phyloP scores from a whole-genome alignment of 2,113 vertebrate genomes.

The Phoenicopterus ruber region DNA sequence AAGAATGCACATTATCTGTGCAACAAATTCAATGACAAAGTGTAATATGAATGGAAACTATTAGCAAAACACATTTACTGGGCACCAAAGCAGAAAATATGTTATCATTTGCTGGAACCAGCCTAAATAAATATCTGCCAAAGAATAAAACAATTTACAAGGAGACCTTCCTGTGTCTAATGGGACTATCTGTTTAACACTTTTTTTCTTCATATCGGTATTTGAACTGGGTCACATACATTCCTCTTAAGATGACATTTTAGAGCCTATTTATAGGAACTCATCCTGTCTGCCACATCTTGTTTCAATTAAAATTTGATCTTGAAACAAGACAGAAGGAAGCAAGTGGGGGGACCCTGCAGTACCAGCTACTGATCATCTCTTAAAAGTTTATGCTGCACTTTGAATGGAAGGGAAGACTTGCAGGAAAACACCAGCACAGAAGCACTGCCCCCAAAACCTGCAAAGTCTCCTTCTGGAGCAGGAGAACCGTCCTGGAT shows the following conservation, averaged over 20 bases:
- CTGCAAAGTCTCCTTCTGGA: background rate
- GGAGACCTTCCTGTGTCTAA: background rate
- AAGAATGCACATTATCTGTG: background rate
- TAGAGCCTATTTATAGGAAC: constrained; percentile 2
- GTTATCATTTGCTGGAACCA: background rate
- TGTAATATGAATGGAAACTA: background rate
- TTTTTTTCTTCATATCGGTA: background rate
- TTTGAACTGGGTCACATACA: constrained; percentile 11
- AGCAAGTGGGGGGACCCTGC: background rate
- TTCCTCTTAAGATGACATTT: constrained; percentile 15
- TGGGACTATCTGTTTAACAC: background rate
- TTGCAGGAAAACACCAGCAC: background rate
- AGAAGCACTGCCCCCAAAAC: background rate
- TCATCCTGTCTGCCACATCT: background rate
- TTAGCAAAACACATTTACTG: background rate
- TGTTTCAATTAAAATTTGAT: constrained; percentile 40
- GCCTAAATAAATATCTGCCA: background rate
- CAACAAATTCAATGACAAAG: background rate
- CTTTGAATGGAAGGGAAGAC: background rate
- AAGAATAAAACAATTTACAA: background rate
- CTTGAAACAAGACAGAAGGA: constrained; percentile 19
- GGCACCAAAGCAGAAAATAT: constrained; percentile 35
- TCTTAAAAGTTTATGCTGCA: background rate
- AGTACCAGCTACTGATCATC: background rate
- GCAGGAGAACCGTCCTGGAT: background rate